phyloP scores from a whole-genome alignment of 2,888 invertebrate species.

The Pseudococcus jackbeardsleyi region DNA sequence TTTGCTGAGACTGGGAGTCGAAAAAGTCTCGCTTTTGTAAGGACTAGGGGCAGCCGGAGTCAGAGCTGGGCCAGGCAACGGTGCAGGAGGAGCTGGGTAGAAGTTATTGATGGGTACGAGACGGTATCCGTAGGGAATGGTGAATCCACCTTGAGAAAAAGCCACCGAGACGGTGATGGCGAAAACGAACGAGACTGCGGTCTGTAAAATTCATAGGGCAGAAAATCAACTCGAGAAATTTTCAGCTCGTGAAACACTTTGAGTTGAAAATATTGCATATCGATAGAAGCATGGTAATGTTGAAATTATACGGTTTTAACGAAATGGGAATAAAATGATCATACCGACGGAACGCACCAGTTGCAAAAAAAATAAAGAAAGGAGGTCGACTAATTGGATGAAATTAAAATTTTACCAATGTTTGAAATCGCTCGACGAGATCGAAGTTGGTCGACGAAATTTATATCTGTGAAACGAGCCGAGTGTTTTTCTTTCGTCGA shows the following conservation, averaged over 20 bases:
- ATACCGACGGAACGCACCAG: neutral
- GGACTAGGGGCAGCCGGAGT: neutral
- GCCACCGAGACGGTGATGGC: neutral
- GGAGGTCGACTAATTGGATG: neutral
- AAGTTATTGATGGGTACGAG: neutral
- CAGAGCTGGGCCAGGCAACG: neutral
- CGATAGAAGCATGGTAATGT: neutral
- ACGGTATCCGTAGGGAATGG: neutral
- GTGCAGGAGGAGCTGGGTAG: neutral
- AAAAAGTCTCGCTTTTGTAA: slow-evolving; percentile 39
- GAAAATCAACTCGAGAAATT: neutral
- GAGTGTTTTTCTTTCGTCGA: slow-evolving; percentile 4
- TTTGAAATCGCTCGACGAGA: neutral
- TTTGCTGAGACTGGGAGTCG: neutral
- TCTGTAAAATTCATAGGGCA: neutral
- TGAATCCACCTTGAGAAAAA: neutral
- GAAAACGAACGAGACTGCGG: neutral
- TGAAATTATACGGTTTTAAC: neutral
- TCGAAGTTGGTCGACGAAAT: neutral
- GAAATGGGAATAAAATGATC: neutral
- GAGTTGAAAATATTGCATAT: neutral
- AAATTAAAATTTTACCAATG: slow-evolving; percentile 29
- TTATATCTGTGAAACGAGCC: neutral
- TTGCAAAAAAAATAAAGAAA: neutral
- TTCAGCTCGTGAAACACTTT: neutral